Evolutionary conservation across 2,797 vertebrate genomes (phyloP).

Genomic region (Triplophysa yarkandensis): DNA sequence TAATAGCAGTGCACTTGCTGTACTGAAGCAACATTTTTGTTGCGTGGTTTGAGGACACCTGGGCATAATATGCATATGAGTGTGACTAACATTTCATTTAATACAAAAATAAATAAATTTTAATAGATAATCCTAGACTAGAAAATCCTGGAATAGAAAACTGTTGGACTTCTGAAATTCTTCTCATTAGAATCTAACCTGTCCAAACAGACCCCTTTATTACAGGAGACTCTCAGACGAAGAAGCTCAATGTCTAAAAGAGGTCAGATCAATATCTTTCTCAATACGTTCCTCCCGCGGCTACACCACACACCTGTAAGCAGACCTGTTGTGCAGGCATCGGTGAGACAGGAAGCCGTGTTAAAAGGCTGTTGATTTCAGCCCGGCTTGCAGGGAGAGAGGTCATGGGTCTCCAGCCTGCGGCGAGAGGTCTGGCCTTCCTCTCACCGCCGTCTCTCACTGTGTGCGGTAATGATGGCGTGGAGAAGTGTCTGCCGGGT

Average conservation of each 20-base stretch:
- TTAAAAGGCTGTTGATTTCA: slow-evolving; percentile 31
- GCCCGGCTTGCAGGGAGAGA: not conserved
- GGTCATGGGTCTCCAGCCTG: slow-evolving; percentile 25
- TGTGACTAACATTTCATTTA: not conserved
- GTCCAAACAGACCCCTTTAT: slow-evolving; percentile 56
- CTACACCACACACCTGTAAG: not conserved
- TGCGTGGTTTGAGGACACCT: not conserved
- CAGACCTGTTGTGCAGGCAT: not conserved
- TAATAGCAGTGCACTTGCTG: not conserved
- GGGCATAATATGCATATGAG: not conserved
- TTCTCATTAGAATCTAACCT: slow-evolving; percentile 57
- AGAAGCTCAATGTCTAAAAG: slow-evolving; percentile 39
- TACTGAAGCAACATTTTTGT: not conserved
- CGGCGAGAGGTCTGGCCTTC: slow-evolving; percentile 11
- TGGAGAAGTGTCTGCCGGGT: not conserved
- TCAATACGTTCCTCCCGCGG: slow-evolving; percentile 27
- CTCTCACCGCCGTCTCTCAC: not conserved
- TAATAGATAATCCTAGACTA: too few relatives aligned
- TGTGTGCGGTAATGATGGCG: slow-evolving; percentile 14
- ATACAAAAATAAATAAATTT: too few relatives aligned
- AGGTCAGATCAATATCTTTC: slow-evolving; percentile 43
- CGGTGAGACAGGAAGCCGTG: slow-evolving; percentile 9
- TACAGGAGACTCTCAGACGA: slow-evolving; percentile 45
- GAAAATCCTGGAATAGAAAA: too few relatives aligned
- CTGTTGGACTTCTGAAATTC: slow-evolving; percentile 57